Evolutionary conservation across 2,113 vertebrate genomes (phyloP).

Genomic region (Trachemys scripta): DNA sequence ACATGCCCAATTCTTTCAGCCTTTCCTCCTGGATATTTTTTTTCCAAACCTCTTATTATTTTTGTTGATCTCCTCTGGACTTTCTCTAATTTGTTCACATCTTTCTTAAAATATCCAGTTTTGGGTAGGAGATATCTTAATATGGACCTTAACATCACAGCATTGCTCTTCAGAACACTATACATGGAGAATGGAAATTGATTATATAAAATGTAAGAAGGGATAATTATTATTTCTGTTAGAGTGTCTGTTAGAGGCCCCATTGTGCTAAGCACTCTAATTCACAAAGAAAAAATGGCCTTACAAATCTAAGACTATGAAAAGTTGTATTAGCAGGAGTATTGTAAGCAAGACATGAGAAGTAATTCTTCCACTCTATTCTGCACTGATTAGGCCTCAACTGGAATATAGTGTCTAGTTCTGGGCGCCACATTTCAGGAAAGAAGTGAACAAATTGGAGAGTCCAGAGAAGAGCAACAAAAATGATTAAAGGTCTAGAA

Average conservation of each 20-base stretch:
- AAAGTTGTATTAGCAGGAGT: neutral
- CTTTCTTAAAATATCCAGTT: neutral
- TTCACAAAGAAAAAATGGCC: neutral
- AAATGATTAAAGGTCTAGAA: too few relatives aligned
- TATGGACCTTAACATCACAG: neutral
- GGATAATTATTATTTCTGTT: neutral
- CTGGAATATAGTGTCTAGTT: too few relatives aligned
- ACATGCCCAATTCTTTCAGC: neutral
- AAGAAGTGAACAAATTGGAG: too few relatives aligned
- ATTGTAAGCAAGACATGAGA: too few relatives aligned
- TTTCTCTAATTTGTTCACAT: neutral
- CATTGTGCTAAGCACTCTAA: neutral
- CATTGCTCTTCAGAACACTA: neutral
- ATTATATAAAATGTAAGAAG: neutral
- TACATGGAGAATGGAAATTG: neutral
- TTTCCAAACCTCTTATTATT: neutral
- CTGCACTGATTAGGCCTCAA: too few relatives aligned
- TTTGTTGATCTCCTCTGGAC: neutral
- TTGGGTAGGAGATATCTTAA: neutral
- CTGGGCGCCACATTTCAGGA: too few relatives aligned
- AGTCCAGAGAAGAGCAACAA: too few relatives aligned
- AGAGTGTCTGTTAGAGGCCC: fast-evolving
- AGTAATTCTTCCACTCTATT: too few relatives aligned
- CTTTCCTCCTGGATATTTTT: neutral
- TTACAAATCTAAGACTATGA: neutral